phyloP scores from a whole-genome alignment of 2,888 invertebrate species.

The Melipona bicolor region DNA sequence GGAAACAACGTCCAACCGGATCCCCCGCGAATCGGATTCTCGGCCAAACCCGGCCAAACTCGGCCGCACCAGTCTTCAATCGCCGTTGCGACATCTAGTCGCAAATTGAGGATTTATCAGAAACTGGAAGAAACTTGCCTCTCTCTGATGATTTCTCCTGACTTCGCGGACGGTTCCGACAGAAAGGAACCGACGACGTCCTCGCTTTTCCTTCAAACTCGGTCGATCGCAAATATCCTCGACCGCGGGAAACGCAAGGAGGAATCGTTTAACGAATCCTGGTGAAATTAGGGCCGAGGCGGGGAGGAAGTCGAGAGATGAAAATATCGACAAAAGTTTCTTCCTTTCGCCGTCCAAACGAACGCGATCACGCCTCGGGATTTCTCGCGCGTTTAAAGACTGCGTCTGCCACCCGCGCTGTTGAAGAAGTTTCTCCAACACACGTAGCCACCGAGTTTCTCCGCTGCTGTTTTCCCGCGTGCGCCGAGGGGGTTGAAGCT shows the following conservation, averaged over 20 bases:
- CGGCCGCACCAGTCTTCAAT: no score
- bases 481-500: no score
- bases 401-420: background rate
- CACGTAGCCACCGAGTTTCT: no score
- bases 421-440: slow-evolving; percentile 56
- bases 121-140: background rate
- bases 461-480: slow-evolving; percentile 30
- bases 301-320: slow-evolving; percentile 46
- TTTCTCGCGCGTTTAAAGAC: slow-evolving; percentile 62
- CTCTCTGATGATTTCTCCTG: background rate
- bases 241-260: background rate
- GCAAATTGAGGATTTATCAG: background rate
- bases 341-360: slow-evolving; percentile 33
- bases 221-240: background rate
- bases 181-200: background rate
- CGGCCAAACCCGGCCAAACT: no score
- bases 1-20: no score
- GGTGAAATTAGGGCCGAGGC: slow-evolving; percentile 41
- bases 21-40: no score
- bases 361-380: slow-evolving; percentile 49
- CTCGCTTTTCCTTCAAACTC: background rate
- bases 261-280: slow-evolving; percentile 10
- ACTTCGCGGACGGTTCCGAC: background rate
- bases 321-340: slow-evolving; percentile 68
- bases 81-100: no score